Base-by-base conservation (phyloP, 2,888 invertebrate species). In the Lymantria dispar region DNA sequence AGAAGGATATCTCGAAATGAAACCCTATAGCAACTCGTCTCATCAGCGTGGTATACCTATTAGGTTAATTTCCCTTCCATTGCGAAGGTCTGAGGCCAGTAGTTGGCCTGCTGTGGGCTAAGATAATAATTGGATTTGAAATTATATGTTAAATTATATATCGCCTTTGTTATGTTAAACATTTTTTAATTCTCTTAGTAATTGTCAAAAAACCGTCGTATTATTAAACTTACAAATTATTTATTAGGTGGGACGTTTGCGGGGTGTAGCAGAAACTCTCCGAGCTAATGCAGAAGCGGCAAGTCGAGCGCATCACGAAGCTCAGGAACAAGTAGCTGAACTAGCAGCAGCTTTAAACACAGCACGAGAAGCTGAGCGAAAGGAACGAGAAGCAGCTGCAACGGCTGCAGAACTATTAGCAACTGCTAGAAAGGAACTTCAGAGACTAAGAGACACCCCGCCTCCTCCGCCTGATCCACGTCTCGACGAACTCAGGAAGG, bases 401-500 rank as follows among this genome's bases (percentile, higher is more conserved):
- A 83, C 92, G 0, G 88, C 93, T 22, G 90, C 91, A 12, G 93
- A 93, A 59, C 72, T 95, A 60, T 92, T 96, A 65, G 92, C 94
- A 33, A 94, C 94, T 53, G 87, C 96, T 49, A 94, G 94, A 55
- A 83, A 87, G 54, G 96, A 96, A 78, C 83, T 96, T 62, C 94
- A 94, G 77, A 85, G 92, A 51, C 81, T 95, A 60, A 90, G 94
- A 49, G 92, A 93, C n/a, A 95, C 94, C 72, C 84, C 88, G 10
- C 89, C 92, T 7, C 92, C 91, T 53, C 95, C 95, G 43, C 95
- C 96, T 62, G 93, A 95, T 56, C 93, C 96, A 56, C 93, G 95
- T 74, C 92, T 96, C 55, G 95, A 95, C 63, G 96, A 96, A 76
- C 88, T 96, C 58, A 94, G 94, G 78, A 93, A 94, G 68, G 95